Percentiles rank a stretch among this genome's conserved stretches.
phyloP scores from a whole-genome alignment of 2,113 vertebrate species.

The Pachycephala philippinensis region DNA sequence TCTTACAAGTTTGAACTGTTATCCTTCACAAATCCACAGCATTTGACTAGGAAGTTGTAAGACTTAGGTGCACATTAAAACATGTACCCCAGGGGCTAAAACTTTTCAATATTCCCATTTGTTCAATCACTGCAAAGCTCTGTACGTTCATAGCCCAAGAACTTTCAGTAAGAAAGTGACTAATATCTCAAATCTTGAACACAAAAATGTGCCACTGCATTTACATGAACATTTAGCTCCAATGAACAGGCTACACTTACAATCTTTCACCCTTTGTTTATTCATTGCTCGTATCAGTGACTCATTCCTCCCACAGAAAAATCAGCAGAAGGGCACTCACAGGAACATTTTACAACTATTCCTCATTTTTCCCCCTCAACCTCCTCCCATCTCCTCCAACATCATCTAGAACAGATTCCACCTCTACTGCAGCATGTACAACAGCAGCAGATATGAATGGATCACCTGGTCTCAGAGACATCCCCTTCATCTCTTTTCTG shows the following conservation, averaged over 20 bases:
- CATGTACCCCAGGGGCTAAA: neutral
- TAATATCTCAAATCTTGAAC: neutral
- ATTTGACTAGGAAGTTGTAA: neutral
- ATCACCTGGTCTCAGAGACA: neutral
- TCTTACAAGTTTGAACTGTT: neutral
- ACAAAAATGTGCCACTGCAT: neutral
- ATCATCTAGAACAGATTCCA: neutral
- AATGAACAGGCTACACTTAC: neutral
- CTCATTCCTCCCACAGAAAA: neutral
- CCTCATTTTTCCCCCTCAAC: neutral
- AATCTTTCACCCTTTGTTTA: slow-evolving; percentile 3
- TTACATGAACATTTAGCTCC: neutral
- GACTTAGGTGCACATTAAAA: neutral
- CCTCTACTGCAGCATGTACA: neutral
- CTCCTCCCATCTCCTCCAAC: neutral
- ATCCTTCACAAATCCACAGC: neutral
- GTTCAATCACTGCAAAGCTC: neutral
- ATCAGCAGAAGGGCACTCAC: neutral
- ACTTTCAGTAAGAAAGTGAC: neutral
- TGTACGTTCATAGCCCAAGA: neutral
- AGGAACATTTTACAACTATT: neutral
- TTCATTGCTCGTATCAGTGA: neutral
- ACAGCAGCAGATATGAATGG: neutral
- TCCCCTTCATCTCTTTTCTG: neutral
- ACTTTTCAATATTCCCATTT: neutral